Percentiles rank a stretch among this genome's conserved stretches.
phyloP scores from a whole-genome alignment of 1,140 invertebrate genomes.

The Bombus vancouverensis region DNA sequence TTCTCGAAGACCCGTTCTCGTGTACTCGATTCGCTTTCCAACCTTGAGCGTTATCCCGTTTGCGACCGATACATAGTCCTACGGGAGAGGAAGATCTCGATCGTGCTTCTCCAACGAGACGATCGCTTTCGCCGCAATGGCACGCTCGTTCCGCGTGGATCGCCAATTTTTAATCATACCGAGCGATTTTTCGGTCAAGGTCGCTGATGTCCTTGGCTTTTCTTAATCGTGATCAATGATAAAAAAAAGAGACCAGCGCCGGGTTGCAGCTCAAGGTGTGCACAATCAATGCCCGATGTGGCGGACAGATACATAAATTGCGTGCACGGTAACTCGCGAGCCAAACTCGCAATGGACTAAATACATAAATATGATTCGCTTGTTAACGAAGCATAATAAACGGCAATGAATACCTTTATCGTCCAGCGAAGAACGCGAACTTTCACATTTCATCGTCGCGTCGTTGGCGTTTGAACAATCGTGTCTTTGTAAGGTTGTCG shows the following conservation, averaged over 20 bases:
- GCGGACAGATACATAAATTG: slow-evolving; percentile 55
- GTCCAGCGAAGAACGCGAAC: slow-evolving; percentile 31
- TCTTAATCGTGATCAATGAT: slow-evolving; percentile 48
- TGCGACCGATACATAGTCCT: slow-evolving; percentile 1
- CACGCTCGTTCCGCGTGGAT: slow-evolving; percentile 18
- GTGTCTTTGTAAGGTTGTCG: slow-evolving; percentile 9
- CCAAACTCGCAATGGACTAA: slow-evolving; percentile 50
- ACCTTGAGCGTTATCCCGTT: slow-evolving; percentile 60
- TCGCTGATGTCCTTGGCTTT: slow-evolving; percentile 42
- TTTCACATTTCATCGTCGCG: slow-evolving; percentile 43
- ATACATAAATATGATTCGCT: slow-evolving; percentile 52
- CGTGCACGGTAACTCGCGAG: slow-evolving; percentile 32
- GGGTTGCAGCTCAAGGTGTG: slow-evolving; percentile 28
- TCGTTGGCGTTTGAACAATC: not conserved
- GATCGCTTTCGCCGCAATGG: not conserved
- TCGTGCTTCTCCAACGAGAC: not conserved
- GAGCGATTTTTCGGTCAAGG: slow-evolving; percentile 65
- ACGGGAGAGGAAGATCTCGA: not conserved
- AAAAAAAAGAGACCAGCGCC: slow-evolving; percentile 21
- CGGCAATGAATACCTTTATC: slow-evolving; percentile 31
- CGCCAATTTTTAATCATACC: slow-evolving; percentile 47
- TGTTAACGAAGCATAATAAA: slow-evolving; percentile 47
- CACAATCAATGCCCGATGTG: slow-evolving; percentile 43
- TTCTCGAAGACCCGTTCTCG: slow-evolving; percentile 38
- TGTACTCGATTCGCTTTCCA: slow-evolving; percentile 53